Percentiles rank a stretch among this genome's conserved stretches.
phyloP scores from a whole-genome alignment of 1,140 invertebrate species.

The Trigoniulus corallinus region DNA sequence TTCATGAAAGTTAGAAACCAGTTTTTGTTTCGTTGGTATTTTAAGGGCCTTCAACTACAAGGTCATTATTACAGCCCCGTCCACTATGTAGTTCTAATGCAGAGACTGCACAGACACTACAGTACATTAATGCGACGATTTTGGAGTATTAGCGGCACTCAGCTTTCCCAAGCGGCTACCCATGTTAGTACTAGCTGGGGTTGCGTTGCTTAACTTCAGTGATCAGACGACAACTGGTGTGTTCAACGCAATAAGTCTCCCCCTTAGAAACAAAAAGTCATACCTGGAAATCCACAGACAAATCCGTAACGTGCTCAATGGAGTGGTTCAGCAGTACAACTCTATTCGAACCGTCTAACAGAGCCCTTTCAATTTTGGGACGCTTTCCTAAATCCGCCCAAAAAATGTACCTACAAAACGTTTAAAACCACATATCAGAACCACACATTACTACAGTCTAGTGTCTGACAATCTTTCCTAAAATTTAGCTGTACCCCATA shows the following conservation, averaged over 20 bases:
- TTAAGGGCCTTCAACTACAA: too few species aligned
- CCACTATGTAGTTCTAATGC: too few species aligned
- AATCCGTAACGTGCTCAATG: constrained; percentile 32
- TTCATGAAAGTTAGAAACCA: too few species aligned
- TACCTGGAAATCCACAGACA: constrained; percentile 37
- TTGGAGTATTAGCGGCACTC: too few species aligned
- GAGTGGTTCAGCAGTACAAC: constrained; percentile 34
- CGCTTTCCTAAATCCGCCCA: constrained; percentile 35
- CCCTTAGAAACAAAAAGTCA: not conserved
- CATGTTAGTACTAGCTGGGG: too few species aligned
- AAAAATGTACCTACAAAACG: constrained; percentile 34
- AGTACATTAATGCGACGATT: too few species aligned
- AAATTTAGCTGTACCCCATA: constrained; percentile 25
- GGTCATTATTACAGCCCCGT: too few species aligned
- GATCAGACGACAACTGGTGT: too few species aligned
- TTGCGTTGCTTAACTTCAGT: too few species aligned
- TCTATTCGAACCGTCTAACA: constrained; percentile 38
- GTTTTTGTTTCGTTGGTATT: too few species aligned
- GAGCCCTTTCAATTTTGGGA: constrained; percentile 34
- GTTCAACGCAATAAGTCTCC: not conserved
- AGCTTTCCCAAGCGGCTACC: too few species aligned
- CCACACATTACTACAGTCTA: not conserved
- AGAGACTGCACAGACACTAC: too few species aligned
- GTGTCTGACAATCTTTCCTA: not conserved
- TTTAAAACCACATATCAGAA: not conserved